phyloP scores from a whole-genome alignment of 2,888 invertebrate species.

The Lithophane socia region DNA sequence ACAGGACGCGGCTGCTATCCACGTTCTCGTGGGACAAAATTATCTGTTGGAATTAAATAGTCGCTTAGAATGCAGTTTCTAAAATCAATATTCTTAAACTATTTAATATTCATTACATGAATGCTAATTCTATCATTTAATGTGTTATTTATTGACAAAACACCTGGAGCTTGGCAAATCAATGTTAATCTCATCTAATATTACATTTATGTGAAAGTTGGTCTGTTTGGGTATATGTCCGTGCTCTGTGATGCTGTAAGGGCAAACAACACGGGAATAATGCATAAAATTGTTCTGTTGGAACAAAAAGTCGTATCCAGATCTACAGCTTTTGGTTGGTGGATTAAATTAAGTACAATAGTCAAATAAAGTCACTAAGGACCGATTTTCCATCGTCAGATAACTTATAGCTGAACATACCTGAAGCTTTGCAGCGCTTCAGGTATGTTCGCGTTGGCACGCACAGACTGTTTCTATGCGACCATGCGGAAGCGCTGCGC shows the following conservation, averaged over 20 bases:
- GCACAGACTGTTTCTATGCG: too few relatives aligned
- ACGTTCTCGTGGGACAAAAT: constrained; percentile 24
- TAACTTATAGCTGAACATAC: neutral
- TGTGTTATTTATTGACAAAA: constrained; percentile 28
- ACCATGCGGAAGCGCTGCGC: too few relatives aligned
- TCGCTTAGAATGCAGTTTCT: constrained; percentile 42
- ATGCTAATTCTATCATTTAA: constrained; percentile 29
- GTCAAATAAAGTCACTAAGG: too few relatives aligned
- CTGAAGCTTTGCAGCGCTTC: too few relatives aligned
- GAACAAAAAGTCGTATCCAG: too few relatives aligned
- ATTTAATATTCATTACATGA: constrained; percentile 43
- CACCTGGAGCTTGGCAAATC: constrained; percentile 31
- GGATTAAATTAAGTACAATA: neutral
- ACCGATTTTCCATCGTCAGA: too few relatives aligned
- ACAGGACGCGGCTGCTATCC: neutral
- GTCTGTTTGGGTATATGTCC: neutral
- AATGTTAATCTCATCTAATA: constrained; percentile 4
- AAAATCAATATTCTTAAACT: constrained; percentile 37
- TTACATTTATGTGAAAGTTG: neutral
- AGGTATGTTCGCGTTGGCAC: too few relatives aligned
- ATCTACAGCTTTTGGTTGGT: neutral
- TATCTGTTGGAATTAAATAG: constrained; percentile 3
- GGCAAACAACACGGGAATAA: neutral
- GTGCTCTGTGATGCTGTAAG: too few relatives aligned
- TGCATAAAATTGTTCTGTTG: neutral